Percentiles rank a stretch among this genome's conserved stretches.
Conservation (phyloP, 2,888 invertebrate genomes). For the Drosophila phalerata region DNA sequence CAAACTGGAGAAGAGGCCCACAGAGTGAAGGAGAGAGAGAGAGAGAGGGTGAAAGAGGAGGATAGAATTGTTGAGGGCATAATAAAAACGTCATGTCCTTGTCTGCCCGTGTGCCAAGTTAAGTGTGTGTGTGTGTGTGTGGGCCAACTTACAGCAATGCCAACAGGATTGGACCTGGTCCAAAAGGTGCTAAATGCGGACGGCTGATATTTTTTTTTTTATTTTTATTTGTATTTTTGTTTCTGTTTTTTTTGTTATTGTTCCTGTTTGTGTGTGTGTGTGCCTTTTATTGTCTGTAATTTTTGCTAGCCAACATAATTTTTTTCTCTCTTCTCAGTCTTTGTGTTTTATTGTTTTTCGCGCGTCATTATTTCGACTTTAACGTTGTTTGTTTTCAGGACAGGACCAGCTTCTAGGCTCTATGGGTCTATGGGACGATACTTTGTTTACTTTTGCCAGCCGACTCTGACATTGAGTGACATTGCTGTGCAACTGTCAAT, state of each 20-base stretch:
- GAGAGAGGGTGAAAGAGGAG: neutral
- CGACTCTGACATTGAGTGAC: slow-evolving; percentile 78
- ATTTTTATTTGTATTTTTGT: neutral
- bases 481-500: slow-evolving; percentile 70
- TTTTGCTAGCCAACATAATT: slow-evolving; percentile 67
- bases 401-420: slow-evolving; percentile 35
- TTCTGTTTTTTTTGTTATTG: slow-evolving; percentile 1
- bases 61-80: slow-evolving; percentile 46
- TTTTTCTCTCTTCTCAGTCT: slow-evolving; percentile 26
- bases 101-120: slow-evolving; percentile 47
- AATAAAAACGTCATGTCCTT: slow-evolving; percentile 79
- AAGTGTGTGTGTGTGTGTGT: slow-evolving; percentile 60
- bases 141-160: slow-evolving; percentile 40
- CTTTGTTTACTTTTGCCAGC: slow-evolving; percentile 35
- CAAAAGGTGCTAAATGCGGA: slow-evolving; percentile 75
- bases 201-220: slow-evolving; percentile 47
- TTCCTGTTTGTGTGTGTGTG: slow-evolving; percentile 18
- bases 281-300: slow-evolving; percentile 71
- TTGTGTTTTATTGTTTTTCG: slow-evolving; percentile 67
- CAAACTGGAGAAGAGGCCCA: slow-evolving; percentile 2
- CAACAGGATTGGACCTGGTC: slow-evolving; percentile 59
- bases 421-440: neutral
- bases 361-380: slow-evolving; percentile 77
- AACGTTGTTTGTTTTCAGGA: slow-evolving; percentile 63
- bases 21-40: neutral